Evolutionary conservation across 1,140 invertebrate genomes (phyloP).

Genomic region (Bombus terrestris): DNA sequence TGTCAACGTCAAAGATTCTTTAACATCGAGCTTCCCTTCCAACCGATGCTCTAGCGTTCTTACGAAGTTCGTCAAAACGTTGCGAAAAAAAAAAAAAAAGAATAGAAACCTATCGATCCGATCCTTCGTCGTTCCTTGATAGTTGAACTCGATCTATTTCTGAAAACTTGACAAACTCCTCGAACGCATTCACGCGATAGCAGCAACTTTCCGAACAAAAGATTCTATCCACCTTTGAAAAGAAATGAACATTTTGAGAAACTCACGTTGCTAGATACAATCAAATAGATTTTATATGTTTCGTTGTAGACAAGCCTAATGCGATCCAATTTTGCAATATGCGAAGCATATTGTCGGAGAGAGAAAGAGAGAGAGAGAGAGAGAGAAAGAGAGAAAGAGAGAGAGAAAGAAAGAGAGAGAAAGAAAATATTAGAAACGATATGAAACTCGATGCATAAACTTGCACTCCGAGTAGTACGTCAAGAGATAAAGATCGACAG

Average conservation of each 20-base stretch:
- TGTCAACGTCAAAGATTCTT: slow-evolving; percentile 6
- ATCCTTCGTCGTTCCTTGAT: neutral
- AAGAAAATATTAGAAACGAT: neutral
- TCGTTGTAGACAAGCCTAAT: no score
- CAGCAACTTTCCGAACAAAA: neutral
- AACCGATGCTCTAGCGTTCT: neutral
- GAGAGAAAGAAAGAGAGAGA: neutral
- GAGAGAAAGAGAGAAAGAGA: neutral
- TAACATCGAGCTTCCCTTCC: neutral
- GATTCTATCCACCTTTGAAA: neutral
- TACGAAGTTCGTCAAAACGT: no score
- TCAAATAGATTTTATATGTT: no score
- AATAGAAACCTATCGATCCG: neutral
- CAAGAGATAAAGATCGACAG: neutral
- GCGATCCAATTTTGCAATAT: no score
- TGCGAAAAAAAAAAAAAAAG: no score
- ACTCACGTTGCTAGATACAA: no score
- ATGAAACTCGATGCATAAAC: neutral
- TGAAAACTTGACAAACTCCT: no score
- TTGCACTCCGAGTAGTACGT: neutral
- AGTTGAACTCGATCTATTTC: neutral
- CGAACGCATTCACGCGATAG: no score
- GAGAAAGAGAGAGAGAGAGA: no score
- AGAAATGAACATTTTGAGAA: no score
- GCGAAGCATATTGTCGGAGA: no score